These are phyloP conservation scores for Apis dorsata DNA, from an alignment of 1,140 invertebrate genomes.

Conservation along the genomic window DNA sequence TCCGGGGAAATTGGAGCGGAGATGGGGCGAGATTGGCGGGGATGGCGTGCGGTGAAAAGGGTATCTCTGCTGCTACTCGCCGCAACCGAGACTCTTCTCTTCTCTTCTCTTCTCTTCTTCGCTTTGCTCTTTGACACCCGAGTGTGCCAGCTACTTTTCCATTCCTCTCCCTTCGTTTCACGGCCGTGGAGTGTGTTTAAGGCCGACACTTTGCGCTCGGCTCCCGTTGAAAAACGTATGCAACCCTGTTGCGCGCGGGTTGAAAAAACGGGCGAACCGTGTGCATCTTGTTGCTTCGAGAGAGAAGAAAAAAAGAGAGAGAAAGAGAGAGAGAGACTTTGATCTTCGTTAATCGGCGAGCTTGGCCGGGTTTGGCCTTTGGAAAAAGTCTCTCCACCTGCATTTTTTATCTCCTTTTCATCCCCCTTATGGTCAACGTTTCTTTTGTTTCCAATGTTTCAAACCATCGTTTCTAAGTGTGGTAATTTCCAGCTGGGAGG, in stretches of 20 bases:
- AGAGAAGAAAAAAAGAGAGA: too few species aligned
- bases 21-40: slow-evolving; percentile 53
- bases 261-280: slow-evolving; percentile 5
- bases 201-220: slow-evolving; percentile 4
- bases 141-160: slow-evolving; percentile 19
- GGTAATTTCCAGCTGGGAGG: too few species aligned
- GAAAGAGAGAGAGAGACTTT: slow-evolving; percentile 1
- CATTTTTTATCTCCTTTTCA: not conserved
- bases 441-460: not conserved
- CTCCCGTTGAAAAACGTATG: not conserved
- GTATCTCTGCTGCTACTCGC: not conserved
- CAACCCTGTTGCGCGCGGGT: slow-evolving; percentile 25
- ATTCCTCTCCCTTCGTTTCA: not conserved
- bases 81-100: not conserved
- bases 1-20: slow-evolving; percentile 65
- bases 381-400: slow-evolving; percentile 2
- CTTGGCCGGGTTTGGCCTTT: not conserved
- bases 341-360: slow-evolving; percentile 37
- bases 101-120: not conserved
- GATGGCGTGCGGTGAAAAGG: slow-evolving; percentile 49
- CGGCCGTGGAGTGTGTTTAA: slow-evolving; percentile 21
- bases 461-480: not conserved
- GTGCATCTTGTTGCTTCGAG: not conserved
- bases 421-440: not conserved
- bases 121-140: slow-evolving; percentile 36